Conservation (phyloP, 23 tunicate genomes). For the Aplidium turbinatum region DNA sequence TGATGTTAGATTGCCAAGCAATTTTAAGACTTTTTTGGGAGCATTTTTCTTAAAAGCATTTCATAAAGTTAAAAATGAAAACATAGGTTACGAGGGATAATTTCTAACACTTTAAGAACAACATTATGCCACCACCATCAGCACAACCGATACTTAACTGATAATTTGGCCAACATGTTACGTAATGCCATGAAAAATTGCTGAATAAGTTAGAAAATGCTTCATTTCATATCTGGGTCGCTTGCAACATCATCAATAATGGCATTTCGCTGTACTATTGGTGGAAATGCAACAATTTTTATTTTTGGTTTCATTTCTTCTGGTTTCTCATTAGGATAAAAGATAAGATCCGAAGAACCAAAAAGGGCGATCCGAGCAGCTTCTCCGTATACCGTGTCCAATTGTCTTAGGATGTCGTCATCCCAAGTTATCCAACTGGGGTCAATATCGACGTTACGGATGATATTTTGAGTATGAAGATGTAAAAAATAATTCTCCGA, state of each 20-base stretch:
- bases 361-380: constrained; percentile 63
- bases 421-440: constrained; percentile 28
- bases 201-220: no score
- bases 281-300: constrained; percentile 25
- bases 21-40: no score
- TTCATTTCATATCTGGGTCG: no score
- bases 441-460: constrained; percentile 8
- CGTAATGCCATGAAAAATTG: no score
- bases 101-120: no score
- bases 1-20: no score
- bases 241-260: constrained; percentile 39
- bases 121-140: no score
- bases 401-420: constrained; percentile 35
- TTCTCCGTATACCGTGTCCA: constrained; percentile 57
- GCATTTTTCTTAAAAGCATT: no score
- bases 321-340: constrained; percentile 19
- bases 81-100: no score
- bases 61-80: no score
- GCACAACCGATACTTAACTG: no score
- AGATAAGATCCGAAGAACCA: constrained; percentile 60
- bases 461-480: constrained; percentile 37
- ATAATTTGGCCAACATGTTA: no score
- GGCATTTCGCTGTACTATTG: constrained; percentile 29
- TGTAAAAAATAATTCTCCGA: constrained; percentile 54
- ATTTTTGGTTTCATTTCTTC: constrained; percentile 35